Evolutionary conservation across 2,797 vertebrate genomes (phyloP), one percentile per base, ranked within the genome.

Genomic region (Ctenopoma multispine): DNA sequence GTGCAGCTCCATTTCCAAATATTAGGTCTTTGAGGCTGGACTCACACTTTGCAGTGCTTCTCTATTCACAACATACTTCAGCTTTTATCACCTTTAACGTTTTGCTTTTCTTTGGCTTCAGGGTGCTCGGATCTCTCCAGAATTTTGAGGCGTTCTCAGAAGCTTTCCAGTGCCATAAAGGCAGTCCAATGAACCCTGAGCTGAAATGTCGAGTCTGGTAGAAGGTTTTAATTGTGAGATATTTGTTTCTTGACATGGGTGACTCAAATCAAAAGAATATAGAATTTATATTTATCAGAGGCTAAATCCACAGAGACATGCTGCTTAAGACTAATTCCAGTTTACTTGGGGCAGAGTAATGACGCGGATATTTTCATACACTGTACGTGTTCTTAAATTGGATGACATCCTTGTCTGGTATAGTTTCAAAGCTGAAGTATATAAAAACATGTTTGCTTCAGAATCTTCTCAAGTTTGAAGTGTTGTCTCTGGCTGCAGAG

Each of bases 111-210:
- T 82, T 56, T 66, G 27, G 76, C 36, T 67, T 71, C 44, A 99
- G 98, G 93, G 97, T 99, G 34, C 93, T 97, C 61, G 97, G 98
- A 18, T 98, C 97, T 0, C 89, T 99, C 65, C 98, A 98, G 90
- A 99, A 99, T 88, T 96, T 99, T 0, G 95, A 95, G 43, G 96
- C 95, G 0, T 99, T 99, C 90, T 95, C 98, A 0, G 94, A 98
- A 71, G 96, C 94, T 1, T 99, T 98, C 90, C 94, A 91, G 81
- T 99, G 98, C 38, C 82, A 94, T 29, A 93, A 72, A 74, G 97
- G 96, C 71, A 94, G 93, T 5, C 78, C 72, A 40, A 99, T 99
- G 98, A 95, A 96, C 67, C 97, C 98, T 0, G 77, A 90, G 3
- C 89, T 92, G 87, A 97, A 95, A 68, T 99, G 97, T 83, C 92